phyloP scores from a whole-genome alignment of 2,797 vertebrate species.

The Chloroceryle amazona region DNA sequence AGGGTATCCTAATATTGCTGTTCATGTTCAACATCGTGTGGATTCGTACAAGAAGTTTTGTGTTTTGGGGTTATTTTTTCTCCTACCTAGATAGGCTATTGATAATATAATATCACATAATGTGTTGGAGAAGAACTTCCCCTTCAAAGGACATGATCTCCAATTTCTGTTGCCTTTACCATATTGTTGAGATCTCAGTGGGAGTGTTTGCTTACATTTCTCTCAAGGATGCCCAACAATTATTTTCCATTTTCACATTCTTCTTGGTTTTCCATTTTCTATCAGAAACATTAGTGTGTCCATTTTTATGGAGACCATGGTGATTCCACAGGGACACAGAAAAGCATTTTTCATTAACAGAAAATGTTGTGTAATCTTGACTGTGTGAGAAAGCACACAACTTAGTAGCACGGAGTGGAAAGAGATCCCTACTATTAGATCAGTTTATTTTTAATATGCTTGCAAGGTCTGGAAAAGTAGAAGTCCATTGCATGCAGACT shows the following conservation, averaged over 20 bases:
- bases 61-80: rapidly evolving
- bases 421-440: conserved; percentile 10
- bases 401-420: neutral
- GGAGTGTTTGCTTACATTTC: neutral
- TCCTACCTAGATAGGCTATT: neutral
- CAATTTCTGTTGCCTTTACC: neutral
- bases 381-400: neutral
- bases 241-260: neutral
- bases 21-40: neutral
- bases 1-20: neutral
- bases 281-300: neutral
- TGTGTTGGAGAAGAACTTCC: neutral
- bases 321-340: neutral
- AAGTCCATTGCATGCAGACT: neutral
- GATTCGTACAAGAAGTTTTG: neutral
- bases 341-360: neutral
- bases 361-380: neutral
- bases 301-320: neutral
- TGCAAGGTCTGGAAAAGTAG: conserved; percentile 32
- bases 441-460: conserved; percentile 49
- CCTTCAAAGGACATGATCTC: neutral
- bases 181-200: neutral
- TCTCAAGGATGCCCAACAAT: neutral
- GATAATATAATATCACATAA: neutral
- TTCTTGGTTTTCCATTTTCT: neutral